A percentile compares a stretch with the other conserved stretches of the same genome.
Conservation (phyloP, 2,888 invertebrate species). For the Syrphus vitripennis region DNA sequence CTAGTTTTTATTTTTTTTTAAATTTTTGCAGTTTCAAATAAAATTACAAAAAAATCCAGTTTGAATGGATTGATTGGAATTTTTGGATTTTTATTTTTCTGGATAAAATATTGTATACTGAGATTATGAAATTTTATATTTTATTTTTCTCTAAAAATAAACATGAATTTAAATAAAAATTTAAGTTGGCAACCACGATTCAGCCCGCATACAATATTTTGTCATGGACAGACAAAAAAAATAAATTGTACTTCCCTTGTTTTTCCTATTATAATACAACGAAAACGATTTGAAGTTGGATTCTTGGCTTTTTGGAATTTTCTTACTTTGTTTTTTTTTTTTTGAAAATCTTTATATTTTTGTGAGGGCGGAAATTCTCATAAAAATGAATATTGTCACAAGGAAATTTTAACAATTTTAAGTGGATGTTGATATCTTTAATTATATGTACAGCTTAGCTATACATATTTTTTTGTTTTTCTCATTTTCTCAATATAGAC, state of each 20-base stretch:
- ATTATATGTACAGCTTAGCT: slow-evolving; percentile 4
- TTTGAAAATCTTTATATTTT: slow-evolving; percentile 11
- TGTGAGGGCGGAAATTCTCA: slow-evolving; percentile 55
- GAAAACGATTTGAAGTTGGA: neutral
- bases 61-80: no score
- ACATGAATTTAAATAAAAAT: no score
- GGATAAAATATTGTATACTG: no score
- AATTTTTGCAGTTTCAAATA: no score
- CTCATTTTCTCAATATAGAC: slow-evolving; percentile 5
- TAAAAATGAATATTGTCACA: slow-evolving; percentile 54
- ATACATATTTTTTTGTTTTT: neutral
- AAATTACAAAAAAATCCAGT: no score
- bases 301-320: slow-evolving; percentile 52
- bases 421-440: slow-evolving; percentile 68
- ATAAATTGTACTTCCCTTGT: slow-evolving; percentile 24
- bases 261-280: neutral
- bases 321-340: slow-evolving; percentile 21
- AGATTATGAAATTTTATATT: no score
- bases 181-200: neutral
- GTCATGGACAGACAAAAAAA: slow-evolving; percentile 34
- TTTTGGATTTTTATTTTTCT: no score
- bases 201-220: slow-evolving; percentile 5
- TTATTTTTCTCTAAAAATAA: no score
- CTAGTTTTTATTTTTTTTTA: no score
- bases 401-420: slow-evolving; percentile 66